Conservation (phyloP, 1,140 invertebrate genomes). For the Phortica variegata region DNA sequence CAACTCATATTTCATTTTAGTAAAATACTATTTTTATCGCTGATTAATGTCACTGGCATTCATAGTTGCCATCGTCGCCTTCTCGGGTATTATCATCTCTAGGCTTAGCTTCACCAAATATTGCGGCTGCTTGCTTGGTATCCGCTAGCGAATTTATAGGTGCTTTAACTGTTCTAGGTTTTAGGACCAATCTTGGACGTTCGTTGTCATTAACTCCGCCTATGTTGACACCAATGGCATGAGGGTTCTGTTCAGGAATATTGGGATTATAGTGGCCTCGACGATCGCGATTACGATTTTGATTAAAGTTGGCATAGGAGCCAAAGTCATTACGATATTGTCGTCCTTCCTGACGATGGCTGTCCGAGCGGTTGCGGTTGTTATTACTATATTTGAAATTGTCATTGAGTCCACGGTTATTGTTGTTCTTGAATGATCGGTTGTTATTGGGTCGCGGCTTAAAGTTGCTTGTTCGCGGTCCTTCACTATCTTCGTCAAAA, state of each 20-base stretch:
- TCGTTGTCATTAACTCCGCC: constrained; percentile 62
- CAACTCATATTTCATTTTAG: too few relatives aligned
- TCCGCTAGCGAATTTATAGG: constrained; percentile 82
- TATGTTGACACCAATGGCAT: neutral
- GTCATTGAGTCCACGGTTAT: constrained; percentile 13
- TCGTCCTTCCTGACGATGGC: neutral
- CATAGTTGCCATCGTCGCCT: neutral
- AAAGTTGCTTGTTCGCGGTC: too few relatives aligned
- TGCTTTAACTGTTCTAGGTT: constrained; percentile 77
- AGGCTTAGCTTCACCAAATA: constrained; percentile 85
- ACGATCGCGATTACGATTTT: constrained; percentile 49
- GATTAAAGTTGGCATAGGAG: constrained; percentile 30
- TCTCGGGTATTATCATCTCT: constrained; percentile 62
- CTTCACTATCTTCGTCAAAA: too few relatives aligned
- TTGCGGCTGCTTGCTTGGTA: constrained; percentile 74
- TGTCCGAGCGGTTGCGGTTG: constrained; percentile 7
- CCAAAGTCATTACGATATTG: constrained; percentile 16
- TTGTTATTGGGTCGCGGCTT: neutral
- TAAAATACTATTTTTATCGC: too few relatives aligned
- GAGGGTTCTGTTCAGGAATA: neutral
- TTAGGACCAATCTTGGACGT: constrained; percentile 76
- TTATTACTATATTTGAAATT: constrained; percentile 8
- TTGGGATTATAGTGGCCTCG: constrained; percentile 41
- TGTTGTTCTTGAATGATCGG: constrained; percentile 4
- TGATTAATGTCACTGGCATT: neutral